A percentile compares a stretch with the other conserved stretches of the same genome.
Evolutionary conservation across 2,888 invertebrate species (phyloP).

Genomic region (Eristalinus sepulchralis): DNA sequence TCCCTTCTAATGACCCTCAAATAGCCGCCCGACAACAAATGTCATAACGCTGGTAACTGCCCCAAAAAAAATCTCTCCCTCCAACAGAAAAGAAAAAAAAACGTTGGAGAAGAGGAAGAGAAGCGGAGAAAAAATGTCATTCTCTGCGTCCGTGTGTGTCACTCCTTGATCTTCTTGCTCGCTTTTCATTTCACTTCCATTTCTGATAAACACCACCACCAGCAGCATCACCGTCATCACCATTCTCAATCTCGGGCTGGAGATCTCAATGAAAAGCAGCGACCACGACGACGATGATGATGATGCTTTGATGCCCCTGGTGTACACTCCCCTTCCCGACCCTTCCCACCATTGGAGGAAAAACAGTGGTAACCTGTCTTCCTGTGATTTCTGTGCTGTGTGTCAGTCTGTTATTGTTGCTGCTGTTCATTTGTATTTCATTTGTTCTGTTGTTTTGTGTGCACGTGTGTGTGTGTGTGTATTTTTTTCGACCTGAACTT

Average conservation of each 20-base stretch:
- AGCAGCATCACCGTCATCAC: slow-evolving; percentile 50
- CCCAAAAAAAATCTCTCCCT: slow-evolving; percentile 34
- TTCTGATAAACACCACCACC: slow-evolving; percentile 59
- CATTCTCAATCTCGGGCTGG: slow-evolving; percentile 51
- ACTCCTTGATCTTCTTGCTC: slow-evolving; percentile 25
- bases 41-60: slow-evolving; percentile 44
- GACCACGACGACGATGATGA: neutral
- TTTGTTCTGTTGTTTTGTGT: neutral
- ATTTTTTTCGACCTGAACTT: slow-evolving; percentile 45
- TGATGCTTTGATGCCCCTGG: slow-evolving; percentile 15
- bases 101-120: slow-evolving; percentile 21
- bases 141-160: neutral
- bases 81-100: neutral
- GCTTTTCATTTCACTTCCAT: slow-evolving; percentile 67
- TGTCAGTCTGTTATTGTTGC: neutral
- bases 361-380: slow-evolving; percentile 58
- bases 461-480: neutral
- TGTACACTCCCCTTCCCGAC: slow-evolving; percentile 51
- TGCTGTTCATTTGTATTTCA: neutral
- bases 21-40: slow-evolving; percentile 45
- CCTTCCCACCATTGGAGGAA: slow-evolving; percentile 32
- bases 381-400: slow-evolving; percentile 59
- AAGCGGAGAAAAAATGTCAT: slow-evolving; percentile 55
- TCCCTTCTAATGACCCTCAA: slow-evolving; percentile 68
- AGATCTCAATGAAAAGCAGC: slow-evolving; percentile 68